Base-by-base conservation (phyloP, 2,888 invertebrate genomes). In the Entomobrya multifasciata region DNA sequence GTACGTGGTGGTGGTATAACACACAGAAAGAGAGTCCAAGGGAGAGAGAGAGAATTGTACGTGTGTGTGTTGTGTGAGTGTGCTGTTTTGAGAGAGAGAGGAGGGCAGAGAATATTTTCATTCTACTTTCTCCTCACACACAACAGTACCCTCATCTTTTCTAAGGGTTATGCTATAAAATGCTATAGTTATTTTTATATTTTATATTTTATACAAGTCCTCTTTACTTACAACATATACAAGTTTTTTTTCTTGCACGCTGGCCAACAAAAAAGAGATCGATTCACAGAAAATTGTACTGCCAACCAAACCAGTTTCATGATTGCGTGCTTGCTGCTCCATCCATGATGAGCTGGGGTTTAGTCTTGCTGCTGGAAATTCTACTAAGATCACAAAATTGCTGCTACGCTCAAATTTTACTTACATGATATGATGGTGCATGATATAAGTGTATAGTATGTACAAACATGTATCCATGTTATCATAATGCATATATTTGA, bases 181-280 rank as follows among this genome's bases (percentile, higher is more conserved):
- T 65, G 15, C n/a, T 30, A 65, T 65, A 27, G 30, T 65, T 65
- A n/a, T n/a, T 65, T 65, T 65, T 52, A n/a, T n/a, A n/a, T n/a
- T 52, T 52, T 17, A 15, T 52, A n/a, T 4, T 52, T 57, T 57
- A 25, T 25, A 57, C 22, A 57, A 57, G 57, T 22, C 22, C 25
- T 25, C 25, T 25, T 57, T 57, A 57, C 15, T 57, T 36, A 36
- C 4, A 36, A 36, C 57, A 25, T 57, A 30, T 62, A 62, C 4
- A 67, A 41, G 41, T 70, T 60, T 30, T 20, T 41, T 62, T 82
- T 78, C 78, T 85, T 78, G 78, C 70, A 72, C 78, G 67, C 36
- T 78, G 52, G 85, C 85, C 85, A 85, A 85, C 78, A 85, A 85
- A 83, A 65, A 77, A 72, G 67, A 62, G 78, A 85, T 85, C 85